Evolutionary conservation across 2,797 vertebrate genomes (phyloP), one percentile per base, ranked within the genome.

Genomic region (Anabas testudineus): DNA sequence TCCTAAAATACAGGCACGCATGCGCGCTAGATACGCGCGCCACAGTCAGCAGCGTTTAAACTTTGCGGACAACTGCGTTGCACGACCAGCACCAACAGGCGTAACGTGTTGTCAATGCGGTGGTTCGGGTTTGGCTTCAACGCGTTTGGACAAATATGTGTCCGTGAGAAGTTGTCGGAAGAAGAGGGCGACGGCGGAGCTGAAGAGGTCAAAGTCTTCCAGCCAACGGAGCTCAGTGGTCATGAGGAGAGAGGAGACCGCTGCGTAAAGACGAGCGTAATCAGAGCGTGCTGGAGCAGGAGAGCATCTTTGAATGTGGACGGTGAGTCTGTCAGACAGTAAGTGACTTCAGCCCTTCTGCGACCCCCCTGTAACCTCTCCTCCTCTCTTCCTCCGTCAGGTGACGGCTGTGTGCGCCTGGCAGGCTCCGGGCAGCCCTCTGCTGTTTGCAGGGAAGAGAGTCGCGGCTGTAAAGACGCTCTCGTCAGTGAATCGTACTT

Each of bases 101-200:
- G 1, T 1, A 0, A 30, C 9, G 46, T 7, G 22, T 36, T n/a
- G 46, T 43, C 52, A 53, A 91, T 90, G 89, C 80, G 61, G 1
- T 98, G 97, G 96, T 94, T 96, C 52, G 94, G 90, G 0, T 96
- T 97, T 30, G 97, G 97, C 0, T 97, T 97, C 58, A 94, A 95
- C 51, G 93, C 92, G 1, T 94, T 94, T 41, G 95, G 93, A 43
- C 95, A 96, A 84, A 94, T 94, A 54, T 2, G 18, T 10, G 54
- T 21, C 10, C 45, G 18, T 4, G 73, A 78, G 0, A 49, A 61
- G 12, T 19, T 6, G 1, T 3, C 0, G 0, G 8, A 3, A 43
- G 54, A 3, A 28, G 36, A 49, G 7, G 21, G 13, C 0, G 14
- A 19, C 18, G 70, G 65, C 15, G 16, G n/a, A 13, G 47, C 10